Percentiles rank a stretch among this genome's conserved stretches.
phyloP scores from a whole-genome alignment of 2,113 vertebrate genomes.

The Asarcornis scutulata region DNA sequence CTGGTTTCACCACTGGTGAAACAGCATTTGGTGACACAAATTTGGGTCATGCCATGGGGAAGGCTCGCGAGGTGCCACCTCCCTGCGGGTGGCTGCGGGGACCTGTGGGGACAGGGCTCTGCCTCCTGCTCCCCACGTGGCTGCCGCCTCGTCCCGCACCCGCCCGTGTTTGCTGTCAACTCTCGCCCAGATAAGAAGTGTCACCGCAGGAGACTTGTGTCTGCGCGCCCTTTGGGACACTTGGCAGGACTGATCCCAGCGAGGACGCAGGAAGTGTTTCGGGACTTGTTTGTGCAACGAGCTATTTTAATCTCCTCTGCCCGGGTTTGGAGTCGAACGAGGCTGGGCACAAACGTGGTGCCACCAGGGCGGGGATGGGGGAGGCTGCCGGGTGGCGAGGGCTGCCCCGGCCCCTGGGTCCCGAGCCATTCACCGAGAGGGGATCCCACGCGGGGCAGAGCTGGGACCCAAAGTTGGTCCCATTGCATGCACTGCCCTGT shows the following conservation, averaged over 20 bases:
- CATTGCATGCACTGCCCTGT: no score
- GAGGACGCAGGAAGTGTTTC: background rate
- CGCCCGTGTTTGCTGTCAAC: background rate
- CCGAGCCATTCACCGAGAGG: background rate
- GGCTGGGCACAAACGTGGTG: background rate
- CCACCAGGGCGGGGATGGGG: background rate
- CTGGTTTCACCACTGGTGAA: background rate
- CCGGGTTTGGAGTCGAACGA: background rate
- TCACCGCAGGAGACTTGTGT: background rate
- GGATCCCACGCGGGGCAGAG: accelerated
- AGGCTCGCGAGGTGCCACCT: background rate
- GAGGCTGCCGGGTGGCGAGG: background rate
- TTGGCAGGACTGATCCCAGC: conserved; percentile 8
- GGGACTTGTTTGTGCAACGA: conserved; percentile 49
- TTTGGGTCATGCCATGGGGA: background rate
- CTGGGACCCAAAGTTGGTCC: no score
- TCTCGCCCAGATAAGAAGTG: conserved; percentile 43
- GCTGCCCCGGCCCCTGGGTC: background rate
- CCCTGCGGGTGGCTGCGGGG: accelerated
- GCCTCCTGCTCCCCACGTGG: background rate
- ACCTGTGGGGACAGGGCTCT: background rate
- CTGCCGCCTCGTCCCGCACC: background rate
- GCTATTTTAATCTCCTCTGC: conserved; percentile 36
- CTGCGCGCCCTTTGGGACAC: conserved; percentile 3
- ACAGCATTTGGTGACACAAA: background rate